phyloP scores from a whole-genome alignment of 2,113 vertebrate genomes.

The Ramphastos sulfuratus region DNA sequence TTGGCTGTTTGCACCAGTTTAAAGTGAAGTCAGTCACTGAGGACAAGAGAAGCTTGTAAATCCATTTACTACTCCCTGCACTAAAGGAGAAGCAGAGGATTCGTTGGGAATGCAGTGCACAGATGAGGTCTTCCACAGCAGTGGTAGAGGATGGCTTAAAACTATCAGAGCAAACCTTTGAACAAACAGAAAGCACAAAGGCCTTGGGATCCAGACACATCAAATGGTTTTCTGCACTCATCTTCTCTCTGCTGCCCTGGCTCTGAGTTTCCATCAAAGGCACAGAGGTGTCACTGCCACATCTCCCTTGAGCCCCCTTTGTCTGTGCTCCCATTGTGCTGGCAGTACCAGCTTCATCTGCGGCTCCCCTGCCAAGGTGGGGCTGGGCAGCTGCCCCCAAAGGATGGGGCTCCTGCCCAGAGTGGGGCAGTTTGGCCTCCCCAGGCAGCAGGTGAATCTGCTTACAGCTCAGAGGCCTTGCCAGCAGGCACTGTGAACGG shows the following conservation, averaged over 20 bases:
- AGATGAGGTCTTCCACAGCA: not conserved
- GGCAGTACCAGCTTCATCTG: not conserved
- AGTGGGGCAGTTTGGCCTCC: not conserved
- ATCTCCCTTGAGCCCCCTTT: not conserved
- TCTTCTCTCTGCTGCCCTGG: not conserved
- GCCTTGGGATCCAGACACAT: not conserved
- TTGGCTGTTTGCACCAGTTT: not conserved
- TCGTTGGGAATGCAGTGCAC: not conserved
- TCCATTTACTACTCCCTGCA: not conserved
- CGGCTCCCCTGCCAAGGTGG: accelerated
- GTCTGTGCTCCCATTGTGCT: not conserved
- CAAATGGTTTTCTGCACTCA: accelerated
- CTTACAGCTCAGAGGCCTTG: not conserved
- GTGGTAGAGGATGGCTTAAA: not conserved
- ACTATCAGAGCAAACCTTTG: not conserved
- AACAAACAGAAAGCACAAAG: not conserved
- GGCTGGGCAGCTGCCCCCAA: accelerated
- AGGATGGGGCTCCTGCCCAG: not conserved
- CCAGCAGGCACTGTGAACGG: accelerated
- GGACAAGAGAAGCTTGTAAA: not conserved
- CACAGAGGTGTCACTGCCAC: not conserved
- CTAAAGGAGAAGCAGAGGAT: not conserved
- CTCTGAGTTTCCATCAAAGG: not conserved
- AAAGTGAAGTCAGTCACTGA: not conserved
- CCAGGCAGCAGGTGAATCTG: not conserved